A percentile compares a stretch with the other conserved stretches of the same genome.
Evolutionary conservation across 2,888 invertebrate genomes (phyloP).

Genomic region (Morpho helenor): DNA sequence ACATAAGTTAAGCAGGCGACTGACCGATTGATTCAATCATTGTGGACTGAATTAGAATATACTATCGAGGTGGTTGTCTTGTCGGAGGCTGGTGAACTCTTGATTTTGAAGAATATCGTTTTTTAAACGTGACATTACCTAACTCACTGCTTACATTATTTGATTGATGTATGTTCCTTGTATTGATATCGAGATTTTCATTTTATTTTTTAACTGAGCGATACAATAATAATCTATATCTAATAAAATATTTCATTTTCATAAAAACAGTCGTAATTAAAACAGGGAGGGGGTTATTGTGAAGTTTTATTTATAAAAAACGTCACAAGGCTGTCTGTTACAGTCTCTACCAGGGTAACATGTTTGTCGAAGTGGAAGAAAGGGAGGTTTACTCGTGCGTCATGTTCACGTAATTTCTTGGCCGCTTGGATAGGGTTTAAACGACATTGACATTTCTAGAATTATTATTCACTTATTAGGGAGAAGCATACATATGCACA

Average conservation of each 20-base stretch:
- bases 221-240: too few relatives aligned
- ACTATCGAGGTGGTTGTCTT: conserved; percentile 26
- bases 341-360: conserved; percentile 14
- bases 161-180: neutral
- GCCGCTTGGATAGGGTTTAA: conserved; percentile 2
- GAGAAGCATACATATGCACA: too few relatives aligned
- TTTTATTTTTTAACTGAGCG: too few relatives aligned
- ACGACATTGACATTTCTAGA: conserved; percentile 19
- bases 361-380: conserved; percentile 2
- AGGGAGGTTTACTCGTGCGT: conserved; percentile 16
- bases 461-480: neutral
- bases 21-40: conserved; percentile 15
- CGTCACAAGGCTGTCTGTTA: conserved; percentile 8
- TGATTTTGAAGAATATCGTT: conserved; percentile 44
- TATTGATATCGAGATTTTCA: too few relatives aligned
- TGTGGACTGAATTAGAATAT: conserved; percentile 9
- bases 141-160: neutral
- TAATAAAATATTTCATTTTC: too few relatives aligned
- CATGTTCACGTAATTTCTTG: conserved; percentile 13
- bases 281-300: neutral
- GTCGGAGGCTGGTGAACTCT: conserved; percentile 37
- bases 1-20: conserved; percentile 1
- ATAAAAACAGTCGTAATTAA: neutral
- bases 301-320: neutral
- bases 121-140: conserved; percentile 19